Evolutionary conservation across 2,888 invertebrate species (phyloP), one percentile per base, ranked within the genome.

Genomic region (Chrysina gloriosa): DNA sequence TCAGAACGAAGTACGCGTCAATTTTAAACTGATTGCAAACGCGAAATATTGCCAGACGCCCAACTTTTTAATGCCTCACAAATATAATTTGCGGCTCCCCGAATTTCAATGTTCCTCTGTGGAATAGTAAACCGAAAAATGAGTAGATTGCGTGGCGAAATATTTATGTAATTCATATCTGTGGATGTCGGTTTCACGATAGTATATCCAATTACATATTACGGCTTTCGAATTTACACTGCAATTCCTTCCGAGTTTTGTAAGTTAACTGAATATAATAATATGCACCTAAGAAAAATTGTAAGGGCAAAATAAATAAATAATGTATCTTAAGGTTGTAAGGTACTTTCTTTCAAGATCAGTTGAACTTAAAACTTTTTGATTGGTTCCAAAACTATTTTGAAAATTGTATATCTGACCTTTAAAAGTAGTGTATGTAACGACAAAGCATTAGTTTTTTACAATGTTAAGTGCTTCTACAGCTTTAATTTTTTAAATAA

Each of bases 11-110:
- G 39, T 36, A 42, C 27, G 34, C 63, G 52, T 65, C 61, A 67
- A 58, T 67, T 67, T 67, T 67, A 63, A 68, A 63, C 63, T 68
- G 67, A 68, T 68, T 58, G 58, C 47, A 47, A 56, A 42, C 58
- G 67, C 54, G 63, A 68, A 68, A 67, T 63, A 68, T 63, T 52
- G 45, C 52, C 42, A 42, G 39, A 39, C 63, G 63, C 52, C 52
- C 36, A 56, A 64, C 67, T 68, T 71, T 72, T 70, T 70, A 70
- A 70, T 52, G 70, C 65, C 65, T 67, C 65, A 54, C 68, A 56
- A 66, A 65, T 66, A 71, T 71, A 70, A 71, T 73, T 70, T 73
- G 73, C 67, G 73, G 73, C 73, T 73, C 71, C 70, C 69, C 73
- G 73, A 73, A 70, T 73, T 70, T 69, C 65, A 68, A 69, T 65